A percentile compares a stretch with the other conserved stretches of the same genome.
Conservation (phyloP, 2,888 invertebrate genomes). For the Erebia epiphron region DNA sequence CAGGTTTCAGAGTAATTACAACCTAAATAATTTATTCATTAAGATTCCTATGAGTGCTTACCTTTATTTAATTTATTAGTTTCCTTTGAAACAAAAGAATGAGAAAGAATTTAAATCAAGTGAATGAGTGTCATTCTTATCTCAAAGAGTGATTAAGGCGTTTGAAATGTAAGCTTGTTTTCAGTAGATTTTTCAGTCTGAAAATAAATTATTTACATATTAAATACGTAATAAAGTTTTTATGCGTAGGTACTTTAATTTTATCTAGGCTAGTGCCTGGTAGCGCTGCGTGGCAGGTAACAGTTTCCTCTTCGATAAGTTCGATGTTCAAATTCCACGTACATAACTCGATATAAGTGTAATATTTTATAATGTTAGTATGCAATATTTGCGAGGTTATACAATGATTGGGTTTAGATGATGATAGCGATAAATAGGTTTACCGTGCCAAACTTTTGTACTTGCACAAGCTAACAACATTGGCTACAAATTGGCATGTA, state of each 20-base stretch:
- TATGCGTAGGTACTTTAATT: too few species aligned
- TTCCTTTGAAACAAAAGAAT: conserved; percentile 23
- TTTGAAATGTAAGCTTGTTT: conserved; percentile 23
- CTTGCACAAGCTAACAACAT: background rate
- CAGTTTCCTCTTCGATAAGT: too few species aligned
- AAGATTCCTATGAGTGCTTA: background rate
- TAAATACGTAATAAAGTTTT: background rate
- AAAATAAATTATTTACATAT: background rate
- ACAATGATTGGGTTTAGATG: background rate
- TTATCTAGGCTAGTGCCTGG: too few species aligned
- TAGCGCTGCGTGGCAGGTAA: too few species aligned
- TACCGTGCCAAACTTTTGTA: conserved; percentile 8
- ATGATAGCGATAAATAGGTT: background rate
- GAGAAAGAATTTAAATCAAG: conserved; percentile 33
- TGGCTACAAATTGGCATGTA: conserved; percentile 10
- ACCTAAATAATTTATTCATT: background rate
- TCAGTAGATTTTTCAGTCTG: conserved; percentile 12
- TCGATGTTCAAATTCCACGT: too few species aligned
- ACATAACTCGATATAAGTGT: too few species aligned
- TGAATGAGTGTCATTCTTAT: conserved; percentile 31
- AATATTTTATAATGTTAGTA: background rate
- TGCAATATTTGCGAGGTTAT: background rate
- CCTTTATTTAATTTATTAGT: background rate
- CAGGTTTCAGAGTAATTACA: too few species aligned
- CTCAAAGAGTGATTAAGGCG: conserved; percentile 28